Base-by-base conservation (phyloP, 2,888 invertebrate genomes). In the Philaethria dido region DNA sequence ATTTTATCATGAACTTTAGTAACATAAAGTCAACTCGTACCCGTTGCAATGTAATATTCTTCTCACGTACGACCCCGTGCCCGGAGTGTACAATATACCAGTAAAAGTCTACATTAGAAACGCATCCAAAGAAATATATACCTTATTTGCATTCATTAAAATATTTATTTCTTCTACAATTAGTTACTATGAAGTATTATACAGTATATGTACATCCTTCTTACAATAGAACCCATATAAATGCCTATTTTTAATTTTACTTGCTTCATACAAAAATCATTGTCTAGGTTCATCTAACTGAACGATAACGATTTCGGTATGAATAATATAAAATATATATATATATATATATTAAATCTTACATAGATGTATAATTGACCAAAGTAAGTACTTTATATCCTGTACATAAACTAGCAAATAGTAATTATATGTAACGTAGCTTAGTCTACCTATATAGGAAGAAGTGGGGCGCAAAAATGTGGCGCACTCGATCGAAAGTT, bases 401-500 rank as follows among this genome's bases (percentile, higher is more conserved):
- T 48, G 33, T 55, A 11, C 25, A 66, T 44, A 44, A 55, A 29
- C 25, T 44, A 60, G 25, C 55, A 64, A 36, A 48, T 47, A 68
- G 47, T 64, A 44, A 64, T 59, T 47, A 66, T 48, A 25, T 36
- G 59, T 71, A 60, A 69, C 66, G 70, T 65, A 72, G 59, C 25
- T 50, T 60, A 59, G 68, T 68, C 59, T 50, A 54, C 64, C 48
- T 63, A 62, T 48, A 66, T 48, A 54, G 64, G 67, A 67, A 68
- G 69, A 86, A 87, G 87, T 88, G 84, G 88, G 86, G 87, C 87
- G 87, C 87, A 89, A 89, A 88, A 89, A 89, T 91, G 89, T 88
- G 82, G 89, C 89, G 83, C 85, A 83, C 82, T 80, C 84, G 83
- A 86, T 89, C 86, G 92, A 92, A 92, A 92, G 91, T 92, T 88